Percentiles rank a stretch among this genome's conserved stretches.
phyloP scores from a whole-genome alignment of 2,888 invertebrate genomes.

The Malacosoma neustria region DNA sequence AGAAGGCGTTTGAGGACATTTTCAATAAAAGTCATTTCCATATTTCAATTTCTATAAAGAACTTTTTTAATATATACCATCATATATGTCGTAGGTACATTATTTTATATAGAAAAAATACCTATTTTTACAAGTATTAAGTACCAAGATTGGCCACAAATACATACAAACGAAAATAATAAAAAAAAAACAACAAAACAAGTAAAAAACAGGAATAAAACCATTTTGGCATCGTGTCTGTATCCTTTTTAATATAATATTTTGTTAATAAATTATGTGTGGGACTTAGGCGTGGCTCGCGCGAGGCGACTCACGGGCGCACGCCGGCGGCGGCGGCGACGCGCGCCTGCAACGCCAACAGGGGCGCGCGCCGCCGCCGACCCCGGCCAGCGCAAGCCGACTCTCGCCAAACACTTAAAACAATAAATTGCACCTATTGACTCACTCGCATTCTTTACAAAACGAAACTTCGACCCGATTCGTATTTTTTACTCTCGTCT shows the following conservation, averaged over 20 bases:
- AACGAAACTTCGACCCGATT: conserved; percentile 65
- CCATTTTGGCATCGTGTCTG: conserved; percentile 74
- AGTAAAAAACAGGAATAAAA: conserved; percentile 72
- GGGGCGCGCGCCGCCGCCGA: conserved; percentile 9
- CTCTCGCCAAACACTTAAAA: conserved; percentile 44
- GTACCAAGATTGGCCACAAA: conserved; percentile 73
- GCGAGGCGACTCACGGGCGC: conserved; percentile 12
- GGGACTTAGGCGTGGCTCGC: conserved; percentile 38
- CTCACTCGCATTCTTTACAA: conserved; percentile 63
- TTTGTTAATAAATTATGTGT: conserved; percentile 55
- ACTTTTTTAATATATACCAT: conserved; percentile 68
- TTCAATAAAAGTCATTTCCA: conserved; percentile 61
- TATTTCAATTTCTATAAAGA: conserved; percentile 70
- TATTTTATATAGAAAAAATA: conserved; percentile 73
- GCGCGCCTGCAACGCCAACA: conserved; percentile 3
- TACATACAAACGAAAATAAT: conserved; percentile 70
- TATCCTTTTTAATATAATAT: conserved; percentile 60
- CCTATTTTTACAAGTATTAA: conserved; percentile 71
- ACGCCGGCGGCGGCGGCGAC: conserved; percentile 1
- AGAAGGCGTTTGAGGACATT: conserved; percentile 25
- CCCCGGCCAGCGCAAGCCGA: conserved; percentile 15
- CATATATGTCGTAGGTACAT: conserved; percentile 70
- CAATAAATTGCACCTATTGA: conserved; percentile 70
- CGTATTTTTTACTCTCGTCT: conserved; percentile 59
- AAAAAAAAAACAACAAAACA: conserved; percentile 71